These are phyloP conservation scores for Girardinus metallicus DNA, from an alignment of 2,797 vertebrate species.

Conservation along the genomic window DNA sequence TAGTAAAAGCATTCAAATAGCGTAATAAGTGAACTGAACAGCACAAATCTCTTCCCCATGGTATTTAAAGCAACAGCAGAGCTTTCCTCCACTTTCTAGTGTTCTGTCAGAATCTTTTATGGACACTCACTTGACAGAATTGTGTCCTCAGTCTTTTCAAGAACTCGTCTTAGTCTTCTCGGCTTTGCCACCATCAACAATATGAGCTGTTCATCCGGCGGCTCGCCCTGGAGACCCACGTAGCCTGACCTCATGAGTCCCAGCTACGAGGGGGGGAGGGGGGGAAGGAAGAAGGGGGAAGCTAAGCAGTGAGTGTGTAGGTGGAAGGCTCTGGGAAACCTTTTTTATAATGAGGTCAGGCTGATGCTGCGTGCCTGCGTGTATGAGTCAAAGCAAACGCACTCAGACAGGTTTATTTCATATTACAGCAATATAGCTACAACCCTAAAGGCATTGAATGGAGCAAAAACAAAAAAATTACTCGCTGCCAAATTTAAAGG, in stretches of 20 bases:
- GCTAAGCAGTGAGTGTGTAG: slow-evolving; percentile 32
- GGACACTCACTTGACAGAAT: background rate
- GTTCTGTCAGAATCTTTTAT: background rate
- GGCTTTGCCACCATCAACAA: slow-evolving; percentile 4
- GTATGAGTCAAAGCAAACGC: slow-evolving; percentile 47
- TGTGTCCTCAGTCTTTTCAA: background rate
- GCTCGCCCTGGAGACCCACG: background rate
- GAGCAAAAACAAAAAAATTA: slow-evolving; percentile 24
- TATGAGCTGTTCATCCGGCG: slow-evolving; percentile 24
- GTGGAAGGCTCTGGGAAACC: slow-evolving; percentile 44
- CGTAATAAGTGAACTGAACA: background rate
- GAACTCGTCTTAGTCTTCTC: background rate
- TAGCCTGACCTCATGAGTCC: slow-evolving; percentile 32
- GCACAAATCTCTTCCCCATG: background rate
- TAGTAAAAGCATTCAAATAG: background rate
- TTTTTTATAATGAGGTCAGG: slow-evolving; percentile 62
- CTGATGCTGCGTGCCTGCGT: slow-evolving; percentile 21
- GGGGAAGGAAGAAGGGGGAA: background rate
- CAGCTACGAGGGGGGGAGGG: background rate
- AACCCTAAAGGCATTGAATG: slow-evolving; percentile 22
- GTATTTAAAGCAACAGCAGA: background rate
- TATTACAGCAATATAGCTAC: slow-evolving; percentile 39
- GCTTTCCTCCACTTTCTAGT: background rate
- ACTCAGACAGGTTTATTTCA: slow-evolving; percentile 45
- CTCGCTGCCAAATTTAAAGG: slow-evolving; percentile 38